Evolutionary conservation across 1,140 invertebrate genomes (phyloP).

Genomic region (Bombus superbus): DNA sequence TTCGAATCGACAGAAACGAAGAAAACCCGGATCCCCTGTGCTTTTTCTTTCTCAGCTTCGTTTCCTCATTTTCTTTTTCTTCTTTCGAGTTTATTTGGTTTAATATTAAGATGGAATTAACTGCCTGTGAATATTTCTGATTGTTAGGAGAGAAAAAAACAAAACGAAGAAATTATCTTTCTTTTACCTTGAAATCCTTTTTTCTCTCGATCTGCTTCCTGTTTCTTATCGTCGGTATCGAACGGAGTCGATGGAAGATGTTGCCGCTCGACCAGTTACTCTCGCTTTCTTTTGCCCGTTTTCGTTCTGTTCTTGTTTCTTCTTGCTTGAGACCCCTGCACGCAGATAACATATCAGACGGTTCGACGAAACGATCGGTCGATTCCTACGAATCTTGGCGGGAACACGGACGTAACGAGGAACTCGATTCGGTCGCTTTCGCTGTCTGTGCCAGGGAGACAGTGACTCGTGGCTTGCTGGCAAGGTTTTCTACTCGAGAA

Average conservation of each 20-base stretch:
- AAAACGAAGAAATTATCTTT: constrained; percentile 1
- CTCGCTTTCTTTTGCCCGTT: background rate
- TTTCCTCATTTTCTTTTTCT: background rate
- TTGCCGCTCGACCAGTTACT: background rate
- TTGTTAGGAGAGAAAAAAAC: constrained; percentile 1
- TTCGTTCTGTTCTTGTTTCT: background rate
- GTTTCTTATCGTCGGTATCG: too few species aligned
- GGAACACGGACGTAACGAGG: background rate
- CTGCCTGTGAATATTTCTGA: constrained; percentile 31
- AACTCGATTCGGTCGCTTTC: background rate
- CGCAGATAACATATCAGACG: background rate
- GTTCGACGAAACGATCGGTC: background rate
- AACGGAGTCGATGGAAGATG: background rate
- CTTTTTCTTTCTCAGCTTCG: constrained; percentile 5
- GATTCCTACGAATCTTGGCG: background rate
- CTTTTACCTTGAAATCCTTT: background rate
- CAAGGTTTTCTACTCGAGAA: background rate
- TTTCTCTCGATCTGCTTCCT: background rate
- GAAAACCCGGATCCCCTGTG: constrained; percentile 5
- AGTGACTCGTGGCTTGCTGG: background rate
- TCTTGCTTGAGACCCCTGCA: background rate
- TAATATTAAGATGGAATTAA: constrained; percentile 2
- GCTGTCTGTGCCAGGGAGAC: background rate
- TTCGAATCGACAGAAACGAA: constrained; percentile 37
- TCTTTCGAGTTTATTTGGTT: background rate